Percentiles rank a stretch among this genome's conserved stretches.
Conservation (phyloP, 2,113 vertebrate genomes). For the Phaethornis superciliosus region DNA sequence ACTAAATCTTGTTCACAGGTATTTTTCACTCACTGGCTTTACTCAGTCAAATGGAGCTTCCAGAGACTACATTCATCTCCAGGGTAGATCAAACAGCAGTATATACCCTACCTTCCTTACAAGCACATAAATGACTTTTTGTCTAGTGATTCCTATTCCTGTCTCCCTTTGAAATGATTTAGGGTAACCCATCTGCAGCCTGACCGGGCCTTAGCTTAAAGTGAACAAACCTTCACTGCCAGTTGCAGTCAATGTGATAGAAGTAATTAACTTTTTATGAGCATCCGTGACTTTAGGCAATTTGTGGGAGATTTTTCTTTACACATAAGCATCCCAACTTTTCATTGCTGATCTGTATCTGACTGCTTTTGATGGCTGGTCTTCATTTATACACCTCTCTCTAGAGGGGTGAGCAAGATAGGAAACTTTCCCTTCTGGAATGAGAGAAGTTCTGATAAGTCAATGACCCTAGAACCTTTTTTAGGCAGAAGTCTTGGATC, state of each 20-base stretch:
- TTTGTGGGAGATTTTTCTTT: neutral
- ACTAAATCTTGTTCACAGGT: neutral
- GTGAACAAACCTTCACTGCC: neutral
- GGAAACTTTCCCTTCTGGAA: neutral
- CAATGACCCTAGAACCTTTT: neutral
- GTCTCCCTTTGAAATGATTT: neutral
- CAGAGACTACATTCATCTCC: neutral
- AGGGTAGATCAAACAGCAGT: neutral
- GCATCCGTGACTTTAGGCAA: neutral
- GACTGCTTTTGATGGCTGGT: neutral
- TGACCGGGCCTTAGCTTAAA: neutral
- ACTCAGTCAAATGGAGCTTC: neutral
- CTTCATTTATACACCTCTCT: neutral
- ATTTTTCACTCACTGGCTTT: neutral
- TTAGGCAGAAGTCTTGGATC: neutral
- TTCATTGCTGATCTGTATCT: neutral
- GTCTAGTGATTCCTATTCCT: neutral
- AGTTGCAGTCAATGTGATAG: neutral
- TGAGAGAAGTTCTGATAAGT: neutral
- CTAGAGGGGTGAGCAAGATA: neutral
- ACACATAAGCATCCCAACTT: neutral
- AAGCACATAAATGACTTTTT: neutral
- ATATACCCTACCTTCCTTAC: neutral
- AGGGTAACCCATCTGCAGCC: neutral
- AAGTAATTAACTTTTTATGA: neutral